Evolutionary conservation across 2,888 invertebrate species (phyloP), one percentile per base, ranked within the genome.

Genomic region (Diaperis boleti): DNA sequence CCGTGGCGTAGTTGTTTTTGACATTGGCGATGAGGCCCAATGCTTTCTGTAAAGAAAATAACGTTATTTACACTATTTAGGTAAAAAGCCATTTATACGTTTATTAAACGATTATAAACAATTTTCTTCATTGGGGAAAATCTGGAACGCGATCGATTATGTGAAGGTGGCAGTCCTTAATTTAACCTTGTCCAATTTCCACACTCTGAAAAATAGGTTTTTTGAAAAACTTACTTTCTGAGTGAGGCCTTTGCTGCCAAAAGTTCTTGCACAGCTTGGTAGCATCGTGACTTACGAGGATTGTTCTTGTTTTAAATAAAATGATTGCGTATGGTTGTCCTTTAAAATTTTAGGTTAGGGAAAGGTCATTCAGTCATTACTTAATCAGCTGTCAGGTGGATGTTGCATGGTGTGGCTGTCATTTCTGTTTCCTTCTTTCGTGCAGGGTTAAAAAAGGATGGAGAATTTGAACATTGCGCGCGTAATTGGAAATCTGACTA

Each of bases 1-100:
- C 88, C 4, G 85, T 85, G 65, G 85, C 86, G 68, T 87, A 89
- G 72, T 85, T 87, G 60, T 18, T 83, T 70, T 84, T 86, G 54
- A 79, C 50, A 45, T 70, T 69, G 3, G 73, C 65, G 41, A 78
- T 62, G 20, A 79, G 63, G 2, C 76, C 76, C 50, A 79, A 67
- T 17, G 77, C 75, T 73, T 79, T 81, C 81, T 81, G 71, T 62
- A 76, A 76, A 33, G 56, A 69, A 67, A 59, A 13, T 37, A 62
- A 65, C 59, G 50, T 64, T 14, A 59, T 37, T 42, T 64, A 62
- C 59, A 56, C 66, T 62, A 55, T 63, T 54, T 41, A 52, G 41
- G 3, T 13, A 11, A 50, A 10, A 31, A 26, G 57, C 55, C 47
- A 2, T 8, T 41, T 42, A 70, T 74, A 74, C 74, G 64, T 71